Evolutionary conservation across 2,113 vertebrate genomes (phyloP).

Genomic region (Platichthys flesus): DNA sequence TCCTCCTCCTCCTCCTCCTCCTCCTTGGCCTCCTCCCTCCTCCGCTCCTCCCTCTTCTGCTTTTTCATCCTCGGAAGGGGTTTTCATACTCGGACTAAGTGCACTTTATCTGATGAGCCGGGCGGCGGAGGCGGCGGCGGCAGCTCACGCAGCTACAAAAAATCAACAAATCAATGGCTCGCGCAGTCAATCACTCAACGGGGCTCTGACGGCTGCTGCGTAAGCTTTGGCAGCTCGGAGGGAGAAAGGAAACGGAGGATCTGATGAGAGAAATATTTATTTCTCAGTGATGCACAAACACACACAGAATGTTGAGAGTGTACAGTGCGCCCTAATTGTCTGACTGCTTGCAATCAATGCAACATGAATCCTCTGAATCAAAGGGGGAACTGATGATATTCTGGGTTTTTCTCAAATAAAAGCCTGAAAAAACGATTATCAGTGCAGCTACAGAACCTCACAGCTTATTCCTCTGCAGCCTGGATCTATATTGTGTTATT

Average conservation of each 20-base stretch:
- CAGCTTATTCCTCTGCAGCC: too few species aligned
- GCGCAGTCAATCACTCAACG: conserved; percentile 59
- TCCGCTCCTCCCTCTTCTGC: not conserved
- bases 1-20: conserved; percentile 3
- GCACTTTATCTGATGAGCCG: conserved; percentile 77
- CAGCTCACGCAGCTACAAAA: conserved; percentile 55
- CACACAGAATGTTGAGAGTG: too few species aligned
- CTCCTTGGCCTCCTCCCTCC: not conserved
- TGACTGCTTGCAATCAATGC: too few species aligned
- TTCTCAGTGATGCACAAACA: not conserved
- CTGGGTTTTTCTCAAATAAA: too few species aligned
- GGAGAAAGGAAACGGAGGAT: conserved; percentile 15
- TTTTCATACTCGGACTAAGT: conserved; percentile 69
- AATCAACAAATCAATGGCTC: conserved; percentile 74
- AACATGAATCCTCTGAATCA: too few species aligned
- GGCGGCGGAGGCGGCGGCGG: conserved; percentile 41
- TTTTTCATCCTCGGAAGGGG: conserved; percentile 48
- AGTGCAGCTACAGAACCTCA: too few species aligned
- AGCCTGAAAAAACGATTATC: too few species aligned
- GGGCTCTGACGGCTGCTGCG: conserved; percentile 55
- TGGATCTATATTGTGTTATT: too few species aligned
- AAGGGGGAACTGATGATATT: too few species aligned
- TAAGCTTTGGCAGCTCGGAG: conserved; percentile 43
- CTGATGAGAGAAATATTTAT: conserved; percentile 3
- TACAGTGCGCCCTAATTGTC: too few species aligned